These are phyloP conservation scores for Oxytorus armatus DNA, from an alignment of 2,888 invertebrate species.

Conservation along the genomic window DNA sequence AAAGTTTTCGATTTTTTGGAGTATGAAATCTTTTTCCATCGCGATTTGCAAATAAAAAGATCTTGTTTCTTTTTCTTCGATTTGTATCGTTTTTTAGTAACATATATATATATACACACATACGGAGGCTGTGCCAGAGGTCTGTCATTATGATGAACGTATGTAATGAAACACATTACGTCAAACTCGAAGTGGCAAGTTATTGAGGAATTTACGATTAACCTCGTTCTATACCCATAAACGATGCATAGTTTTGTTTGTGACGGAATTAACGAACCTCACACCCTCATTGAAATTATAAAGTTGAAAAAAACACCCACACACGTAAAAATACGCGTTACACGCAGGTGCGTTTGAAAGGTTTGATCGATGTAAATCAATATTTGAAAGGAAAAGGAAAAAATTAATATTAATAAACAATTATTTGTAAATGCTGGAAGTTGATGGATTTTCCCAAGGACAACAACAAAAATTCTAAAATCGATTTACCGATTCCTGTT, in stretches of 20 bases:
- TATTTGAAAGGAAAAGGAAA: too few species aligned
- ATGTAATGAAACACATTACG: not conserved
- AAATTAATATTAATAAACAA: too few species aligned
- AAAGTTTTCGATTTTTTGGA: slow-evolving; percentile 2
- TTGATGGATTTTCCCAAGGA: slow-evolving; percentile 13
- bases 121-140: slow-evolving; percentile 70
- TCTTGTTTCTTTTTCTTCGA: slow-evolving; percentile 31
- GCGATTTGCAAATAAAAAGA: slow-evolving; percentile 4
- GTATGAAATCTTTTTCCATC: not conserved
- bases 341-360: too few species aligned
- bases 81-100: slow-evolving; percentile 67
- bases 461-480: not conserved
- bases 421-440: slow-evolving; percentile 6
- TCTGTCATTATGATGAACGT: slow-evolving; percentile 58
- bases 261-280: slow-evolving; percentile 2
- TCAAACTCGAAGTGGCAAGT: slow-evolving; percentile 32
- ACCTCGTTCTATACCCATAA: slow-evolving; percentile 19
- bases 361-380: too few species aligned
- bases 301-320: slow-evolving; percentile 19
- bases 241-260: not conserved
- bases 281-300: not conserved
- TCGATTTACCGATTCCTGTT: slow-evolving; percentile 3
- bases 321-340: too few species aligned
- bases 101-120: too few species aligned
- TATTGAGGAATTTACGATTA: slow-evolving; percentile 31